Evolutionary conservation across 2,113 vertebrate genomes (phyloP), one percentile per base, ranked within the genome.

Genomic region (Gyps fulvus): DNA sequence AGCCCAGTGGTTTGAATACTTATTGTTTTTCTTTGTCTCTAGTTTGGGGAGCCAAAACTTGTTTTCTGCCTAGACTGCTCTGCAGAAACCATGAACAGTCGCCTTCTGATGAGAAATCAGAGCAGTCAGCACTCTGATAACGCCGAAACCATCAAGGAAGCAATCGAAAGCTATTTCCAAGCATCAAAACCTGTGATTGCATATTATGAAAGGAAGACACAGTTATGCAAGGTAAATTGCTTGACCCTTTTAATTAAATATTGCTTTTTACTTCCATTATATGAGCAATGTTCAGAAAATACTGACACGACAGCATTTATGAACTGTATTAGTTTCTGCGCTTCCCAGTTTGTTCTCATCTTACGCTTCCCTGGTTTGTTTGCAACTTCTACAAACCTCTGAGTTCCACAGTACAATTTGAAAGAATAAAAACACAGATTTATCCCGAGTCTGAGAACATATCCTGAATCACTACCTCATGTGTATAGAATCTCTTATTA

Each of bases 61-160:
- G 99, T 99, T 67, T 96, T 99, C 29, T 98, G 98, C 91, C 97
- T 99, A 96, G 99, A 98, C 79, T 99, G 99, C 94, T 99, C 98
- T 0, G 95, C 98, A 13, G 98, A 99, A 91, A 98, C 98, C 87
- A 99, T 99, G 99, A 98, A 97, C 85, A 90, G 73, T 17, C 99
- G 98, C 45, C 98, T 99, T 81, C 97, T 98, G 91, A 94, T 97
- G 69, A 97, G 98, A 8, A 92, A 80, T 59, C 96, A 93, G 52
- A 90, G 97, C 86, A 47, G 87, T 76, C 96, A 92, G 4, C n/a
- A 15, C 9, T 34, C 59, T 6, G 97, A 81, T 42, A 92, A 47
- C 3, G 9, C 94, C 0, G 92, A 97, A 52, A 65, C 83, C 70
- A 79, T 98, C 34, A 79, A 95, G 79, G 97, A 97, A 90, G 97